Conservation (phyloP, 2,113 vertebrate genomes). For the Circaetus cinerascens region DNA sequence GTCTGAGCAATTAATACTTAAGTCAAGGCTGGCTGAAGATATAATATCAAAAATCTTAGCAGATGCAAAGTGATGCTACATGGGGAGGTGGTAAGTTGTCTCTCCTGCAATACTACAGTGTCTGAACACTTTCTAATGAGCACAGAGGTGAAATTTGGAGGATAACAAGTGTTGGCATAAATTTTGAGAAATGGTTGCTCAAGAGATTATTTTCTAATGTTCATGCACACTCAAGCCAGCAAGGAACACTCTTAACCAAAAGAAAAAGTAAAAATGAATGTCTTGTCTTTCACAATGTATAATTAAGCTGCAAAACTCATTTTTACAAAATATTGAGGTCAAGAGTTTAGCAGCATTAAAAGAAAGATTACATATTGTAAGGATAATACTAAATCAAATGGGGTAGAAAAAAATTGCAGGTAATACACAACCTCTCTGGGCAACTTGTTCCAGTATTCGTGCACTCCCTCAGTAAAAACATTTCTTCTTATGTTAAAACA, state of each 20-base stretch:
- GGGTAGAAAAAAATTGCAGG: background rate
- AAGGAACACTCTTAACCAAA: background rate
- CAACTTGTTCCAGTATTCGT: background rate
- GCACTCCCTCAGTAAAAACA: background rate
- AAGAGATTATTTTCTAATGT: constrained; percentile 7
- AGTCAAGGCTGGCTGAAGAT: background rate
- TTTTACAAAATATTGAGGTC: constrained; percentile 9
- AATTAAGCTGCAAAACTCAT: background rate
- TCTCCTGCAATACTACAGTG: background rate
- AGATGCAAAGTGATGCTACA: background rate
- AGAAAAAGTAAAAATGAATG: background rate
- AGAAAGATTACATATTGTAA: background rate
- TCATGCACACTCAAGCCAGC: background rate
- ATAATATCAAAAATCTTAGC: background rate
- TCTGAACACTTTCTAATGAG: background rate
- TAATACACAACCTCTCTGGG: background rate
- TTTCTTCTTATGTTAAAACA: background rate
- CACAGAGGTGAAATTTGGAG: background rate
- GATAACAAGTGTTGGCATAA: background rate
- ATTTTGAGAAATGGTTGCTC: background rate
- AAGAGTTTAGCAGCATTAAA: background rate
- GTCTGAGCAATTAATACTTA: background rate
- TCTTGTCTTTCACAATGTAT: background rate
- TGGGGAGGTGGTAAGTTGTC: background rate
- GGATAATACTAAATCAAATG: background rate